phyloP scores from a whole-genome alignment of 2,113 vertebrate genomes.

The Panthera leo region DNA sequence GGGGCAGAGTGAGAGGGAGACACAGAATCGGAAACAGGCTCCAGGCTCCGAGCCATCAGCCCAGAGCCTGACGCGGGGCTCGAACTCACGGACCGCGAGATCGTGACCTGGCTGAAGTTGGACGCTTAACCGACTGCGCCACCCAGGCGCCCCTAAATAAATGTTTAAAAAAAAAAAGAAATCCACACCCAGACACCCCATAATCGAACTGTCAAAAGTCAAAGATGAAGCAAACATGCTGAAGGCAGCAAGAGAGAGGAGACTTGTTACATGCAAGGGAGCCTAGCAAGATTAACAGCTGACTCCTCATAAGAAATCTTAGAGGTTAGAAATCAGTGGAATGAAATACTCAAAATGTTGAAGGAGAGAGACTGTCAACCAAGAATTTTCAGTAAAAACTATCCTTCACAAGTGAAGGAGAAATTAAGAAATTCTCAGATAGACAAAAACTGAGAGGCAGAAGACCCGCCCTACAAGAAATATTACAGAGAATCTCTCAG shows the following conservation, averaged over 20 bases:
- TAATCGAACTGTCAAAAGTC: background rate
- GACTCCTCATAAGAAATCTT: conserved; percentile 8
- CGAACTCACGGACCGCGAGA: too few relatives aligned
- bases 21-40: too few relatives aligned
- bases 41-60: too few relatives aligned
- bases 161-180: background rate
- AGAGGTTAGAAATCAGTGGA: background rate
- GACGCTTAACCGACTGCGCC: too few relatives aligned
- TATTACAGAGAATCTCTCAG: background rate
- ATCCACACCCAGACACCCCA: background rate
- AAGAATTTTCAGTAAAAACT: conserved; percentile 32
- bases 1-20: too few relatives aligned
- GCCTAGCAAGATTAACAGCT: background rate
- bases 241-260: conserved; percentile 32
- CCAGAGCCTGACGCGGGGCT: too few relatives aligned
- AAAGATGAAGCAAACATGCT: background rate
- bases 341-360: conserved; percentile 23
- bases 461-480: background rate
- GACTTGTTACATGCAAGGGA: background rate
- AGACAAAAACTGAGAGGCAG: background rate
- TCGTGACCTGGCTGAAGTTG: too few relatives aligned
- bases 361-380: background rate
- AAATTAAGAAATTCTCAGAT: conserved; percentile 22
- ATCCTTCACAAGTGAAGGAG: conserved; percentile 13
- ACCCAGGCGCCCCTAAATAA: too few relatives aligned